Evolutionary conservation across 2,797 vertebrate genomes (phyloP), one percentile per base, ranked within the genome.

Genomic region (Alectoris magna): DNA sequence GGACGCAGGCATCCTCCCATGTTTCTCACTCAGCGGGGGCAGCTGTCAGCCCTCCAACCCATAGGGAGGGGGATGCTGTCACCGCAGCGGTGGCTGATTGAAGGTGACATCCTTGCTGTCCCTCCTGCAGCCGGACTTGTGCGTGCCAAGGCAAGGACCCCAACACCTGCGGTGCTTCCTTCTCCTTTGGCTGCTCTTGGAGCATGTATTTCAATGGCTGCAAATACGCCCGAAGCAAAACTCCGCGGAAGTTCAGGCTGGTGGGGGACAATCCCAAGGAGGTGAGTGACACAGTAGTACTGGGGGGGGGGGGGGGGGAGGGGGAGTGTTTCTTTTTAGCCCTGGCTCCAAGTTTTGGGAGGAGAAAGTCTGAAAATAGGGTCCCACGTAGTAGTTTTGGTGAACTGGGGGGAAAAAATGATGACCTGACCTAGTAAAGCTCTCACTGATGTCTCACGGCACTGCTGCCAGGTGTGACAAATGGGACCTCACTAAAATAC

Each of bases 121-220:
- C 90, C 4, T 69, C 41, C 93, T 90, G n/a, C 97, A 99, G 99
- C 97, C 99, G 99, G 88, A 99, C 99, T 91, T 99, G 99, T 53
- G 99, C 99, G 0, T 99, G 99, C 97, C 99, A 99, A 94, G 99
- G 99, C 95, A 99, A 99, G 91, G 98, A 99, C 95, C 91, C 98
- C 39, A 99, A 99, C 78, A 98, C 97, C 83, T 98, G 98, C 8
- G 99, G 99, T 7, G 99, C 99, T 84, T 99, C 99, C 90, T 99
- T 99, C 97, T 99, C 99, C 90, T 99, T 99, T 4, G 99, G 99
- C 93, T 99, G 99, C 93, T 99, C 99, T 62, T 99, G 99, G 99
- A 99, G 99, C 95, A 99, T 99, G 99, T 99, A 99, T 96, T 99
- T 99, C 91, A 99, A 99, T 0, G 99, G 99, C 93, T 99, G 99